Evolutionary conservation across 1,140 invertebrate species (phyloP).

Genomic region (Psilanteris sp.): DNA sequence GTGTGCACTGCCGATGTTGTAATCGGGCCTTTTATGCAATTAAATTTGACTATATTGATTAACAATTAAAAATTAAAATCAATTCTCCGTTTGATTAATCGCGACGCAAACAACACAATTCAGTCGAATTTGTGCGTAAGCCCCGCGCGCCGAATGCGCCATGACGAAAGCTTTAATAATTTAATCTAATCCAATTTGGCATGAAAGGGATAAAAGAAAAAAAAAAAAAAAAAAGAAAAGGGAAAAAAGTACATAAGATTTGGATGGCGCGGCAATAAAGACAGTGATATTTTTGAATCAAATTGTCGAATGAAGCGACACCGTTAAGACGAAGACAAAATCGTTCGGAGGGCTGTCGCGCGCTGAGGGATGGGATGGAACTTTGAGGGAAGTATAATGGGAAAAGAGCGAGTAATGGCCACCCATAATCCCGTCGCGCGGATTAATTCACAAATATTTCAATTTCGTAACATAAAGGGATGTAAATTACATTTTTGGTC

Average conservation of each 20-base stretch:
- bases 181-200: conserved; percentile 69
- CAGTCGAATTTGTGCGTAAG: too few relatives aligned
- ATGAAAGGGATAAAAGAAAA: conserved; percentile 56
- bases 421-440: conserved; percentile 73
- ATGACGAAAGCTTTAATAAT: too few relatives aligned
- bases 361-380: conserved; percentile 44
- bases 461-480: conserved; percentile 79
- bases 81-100: too few relatives aligned
- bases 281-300: conserved; percentile 72
- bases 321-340: conserved; percentile 69
- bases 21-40: too few relatives aligned
- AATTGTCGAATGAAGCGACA: conserved; percentile 69
- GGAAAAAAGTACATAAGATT: not conserved
- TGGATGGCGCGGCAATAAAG: conserved; percentile 36
- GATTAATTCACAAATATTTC: conserved; percentile 76
- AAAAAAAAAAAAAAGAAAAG: not conserved
- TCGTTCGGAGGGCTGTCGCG: conserved; percentile 40
- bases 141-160: too few relatives aligned
- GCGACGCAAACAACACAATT: too few relatives aligned
- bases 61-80: too few relatives aligned
- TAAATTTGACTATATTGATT: too few relatives aligned
- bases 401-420: conserved; percentile 70
- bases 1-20: too few relatives aligned
- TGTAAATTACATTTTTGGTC: conserved; percentile 81
- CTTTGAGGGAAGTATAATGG: conserved; percentile 51